Base-by-base conservation (phyloP, 2,797 vertebrate species). In the Pantherophis vulpinus region DNA sequence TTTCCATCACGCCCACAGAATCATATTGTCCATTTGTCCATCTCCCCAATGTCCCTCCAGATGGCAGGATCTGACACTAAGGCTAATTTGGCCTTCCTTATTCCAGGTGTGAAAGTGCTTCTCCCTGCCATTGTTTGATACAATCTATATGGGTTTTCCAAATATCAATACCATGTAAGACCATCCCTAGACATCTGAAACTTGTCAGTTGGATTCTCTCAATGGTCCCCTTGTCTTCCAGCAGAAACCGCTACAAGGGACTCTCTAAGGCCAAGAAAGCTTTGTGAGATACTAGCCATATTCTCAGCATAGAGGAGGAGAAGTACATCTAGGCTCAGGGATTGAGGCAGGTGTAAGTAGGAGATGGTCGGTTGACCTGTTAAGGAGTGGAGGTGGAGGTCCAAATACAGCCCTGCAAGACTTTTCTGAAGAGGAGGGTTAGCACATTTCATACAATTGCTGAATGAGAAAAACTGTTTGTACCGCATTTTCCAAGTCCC, bases 151-250 rank as follows among this genome's bases (percentile, higher is more conserved):
- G n/a, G 66, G 66, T 18, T 74, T 32, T 70, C n/a, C 63, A n/a
- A 70, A 70, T 2, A 0, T 32, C 0, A 2, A 0, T 5, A 1
- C 12, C 63, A 16, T 16, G 2, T 16, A 32, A 32, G 2, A 16
- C 13, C 5, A 7, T 70, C 6, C 66, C 14, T 13, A 16, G 29
- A 6, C 1, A 18, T 32, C 14, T 18, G n/a, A 37, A 37, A 74
- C 14, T 32, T 18, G 66, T 32, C n/a, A 16, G 5, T 32, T 70
- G 66, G n/a, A 37, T 74, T 8, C n/a, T 1, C 14, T 32, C 0
- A 16, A 32, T 8, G 66, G n/a, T 18, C n/a, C 66, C 6, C 6
- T 74, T 3, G n/a, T 20, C 0, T 74, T 37, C 7, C 14, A 74
- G 5, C n/a, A 32, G n/a, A 70, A 70, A 70, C 13, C 0, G 5